Percentiles rank a stretch among this genome's conserved stretches.
Conservation (phyloP, 2,797 vertebrate species). For the Ara ararauna region DNA sequence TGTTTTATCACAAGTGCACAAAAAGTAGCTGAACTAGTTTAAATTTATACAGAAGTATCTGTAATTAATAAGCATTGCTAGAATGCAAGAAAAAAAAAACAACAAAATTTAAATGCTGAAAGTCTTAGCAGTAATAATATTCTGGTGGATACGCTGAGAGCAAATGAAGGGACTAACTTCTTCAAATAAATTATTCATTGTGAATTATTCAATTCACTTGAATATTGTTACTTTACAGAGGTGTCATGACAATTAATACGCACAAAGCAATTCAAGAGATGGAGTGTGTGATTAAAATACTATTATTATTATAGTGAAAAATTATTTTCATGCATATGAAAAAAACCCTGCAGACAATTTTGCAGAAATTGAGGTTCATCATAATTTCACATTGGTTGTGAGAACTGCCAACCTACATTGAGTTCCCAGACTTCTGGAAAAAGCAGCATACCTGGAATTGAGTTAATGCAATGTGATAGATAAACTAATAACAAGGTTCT, state of each 20-base stretch:
- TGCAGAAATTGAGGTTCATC: background rate
- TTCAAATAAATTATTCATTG: slow-evolving; percentile 19
- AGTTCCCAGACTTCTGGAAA: background rate
- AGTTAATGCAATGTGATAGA: background rate
- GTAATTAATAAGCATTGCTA: background rate
- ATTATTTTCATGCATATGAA: background rate
- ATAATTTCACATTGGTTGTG: background rate
- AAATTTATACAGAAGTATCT: background rate
- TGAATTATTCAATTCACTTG: slow-evolving; percentile 14
- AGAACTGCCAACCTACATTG: background rate
- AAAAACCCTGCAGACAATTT: background rate
- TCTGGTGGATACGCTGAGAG: background rate
- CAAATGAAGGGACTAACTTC: background rate
- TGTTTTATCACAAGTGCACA: background rate
- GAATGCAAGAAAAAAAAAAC: background rate
- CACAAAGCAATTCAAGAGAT: background rate
- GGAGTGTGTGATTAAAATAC: background rate
- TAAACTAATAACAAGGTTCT: background rate
- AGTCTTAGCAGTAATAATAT: background rate
- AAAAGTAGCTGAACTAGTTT: background rate
- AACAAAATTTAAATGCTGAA: background rate
- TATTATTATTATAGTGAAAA: background rate
- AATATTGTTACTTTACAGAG: background rate
- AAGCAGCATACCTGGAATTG: background rate
- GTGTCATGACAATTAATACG: background rate